phyloP scores from a whole-genome alignment of 2,888 invertebrate genomes.

The Spodoptera exigua region DNA sequence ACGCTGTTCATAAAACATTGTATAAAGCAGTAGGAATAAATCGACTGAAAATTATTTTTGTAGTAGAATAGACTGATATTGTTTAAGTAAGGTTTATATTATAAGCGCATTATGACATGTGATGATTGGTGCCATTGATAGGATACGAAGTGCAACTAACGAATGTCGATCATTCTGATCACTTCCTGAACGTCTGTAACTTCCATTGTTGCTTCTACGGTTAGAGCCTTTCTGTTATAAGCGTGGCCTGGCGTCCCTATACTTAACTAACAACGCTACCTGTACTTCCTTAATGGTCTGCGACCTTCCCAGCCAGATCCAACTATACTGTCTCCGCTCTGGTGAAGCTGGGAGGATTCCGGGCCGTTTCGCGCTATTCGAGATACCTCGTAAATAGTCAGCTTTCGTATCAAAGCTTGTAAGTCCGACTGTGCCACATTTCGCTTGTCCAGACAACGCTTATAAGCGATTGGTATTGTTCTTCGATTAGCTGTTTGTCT shows the following conservation, averaged over 20 bases:
- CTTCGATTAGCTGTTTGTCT: conserved; percentile 60
- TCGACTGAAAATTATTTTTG: conserved; percentile 89
- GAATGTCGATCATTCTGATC: conserved; percentile 75
- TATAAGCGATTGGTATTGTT: conserved; percentile 51
- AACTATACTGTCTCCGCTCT: conserved; percentile 11
- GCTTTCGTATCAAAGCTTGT: conserved; percentile 25
- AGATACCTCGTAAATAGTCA: conserved; percentile 2
- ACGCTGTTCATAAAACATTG: conserved; percentile 74
- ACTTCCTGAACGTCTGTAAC: conserved; percentile 80
- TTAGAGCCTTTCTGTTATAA: conserved; percentile 43
- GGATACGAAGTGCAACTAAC: conserved; percentile 82
- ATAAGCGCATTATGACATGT: conserved; percentile 88
- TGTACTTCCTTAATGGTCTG: conserved; percentile 11
- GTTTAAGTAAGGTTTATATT: conserved; percentile 77
- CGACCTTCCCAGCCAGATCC: background rate
- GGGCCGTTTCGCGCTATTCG: conserved; percentile 1
- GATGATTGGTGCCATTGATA: conserved; percentile 89
- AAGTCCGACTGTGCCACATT: conserved; percentile 9
- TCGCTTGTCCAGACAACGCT: conserved; percentile 30
- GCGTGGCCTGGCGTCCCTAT: conserved; percentile 23
- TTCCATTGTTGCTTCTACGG: conserved; percentile 83
- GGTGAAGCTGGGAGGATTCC: background rate
- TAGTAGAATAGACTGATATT: conserved; percentile 89
- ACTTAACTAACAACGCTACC: conserved; percentile 1
- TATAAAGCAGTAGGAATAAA: conserved; percentile 83